Evolutionary conservation across 2,113 vertebrate species (phyloP).

Genomic region (Nothocercus nigrocapillus): DNA sequence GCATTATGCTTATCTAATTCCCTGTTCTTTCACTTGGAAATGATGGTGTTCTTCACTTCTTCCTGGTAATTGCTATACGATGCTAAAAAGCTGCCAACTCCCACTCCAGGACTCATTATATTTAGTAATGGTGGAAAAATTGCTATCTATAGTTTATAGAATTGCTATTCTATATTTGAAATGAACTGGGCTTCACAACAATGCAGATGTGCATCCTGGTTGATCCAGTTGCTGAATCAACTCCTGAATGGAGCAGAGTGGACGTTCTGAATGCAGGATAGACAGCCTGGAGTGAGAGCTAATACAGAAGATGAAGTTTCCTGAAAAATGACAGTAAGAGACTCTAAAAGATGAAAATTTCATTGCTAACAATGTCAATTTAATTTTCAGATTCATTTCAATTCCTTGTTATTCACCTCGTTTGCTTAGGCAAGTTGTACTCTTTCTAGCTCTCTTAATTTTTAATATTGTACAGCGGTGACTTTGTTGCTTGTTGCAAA

Average conservation of each 20-base stretch:
- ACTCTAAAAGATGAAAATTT: background rate
- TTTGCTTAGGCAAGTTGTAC: conserved; percentile 1
- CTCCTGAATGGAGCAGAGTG: background rate
- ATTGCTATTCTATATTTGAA: background rate
- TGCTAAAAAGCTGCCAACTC: conserved; percentile 51
- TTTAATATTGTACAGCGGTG: background rate
- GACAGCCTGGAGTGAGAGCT: background rate
- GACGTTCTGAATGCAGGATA: background rate
- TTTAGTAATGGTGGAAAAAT: conserved; percentile 29
- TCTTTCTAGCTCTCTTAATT: background rate
- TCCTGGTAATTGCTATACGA: conserved; percentile 37
- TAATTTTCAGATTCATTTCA: background rate
- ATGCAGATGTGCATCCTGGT: conserved; percentile 16
- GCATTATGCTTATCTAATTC: conserved; percentile 35
- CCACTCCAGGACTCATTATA: conserved; percentile 51
- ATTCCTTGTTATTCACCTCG: background rate
- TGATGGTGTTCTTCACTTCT: conserved; percentile 19
- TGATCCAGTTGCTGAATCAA: background rate
- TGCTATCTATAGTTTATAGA: background rate
- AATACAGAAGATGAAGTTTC: background rate
- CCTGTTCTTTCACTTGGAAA: conserved; percentile 59
- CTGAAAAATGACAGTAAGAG: background rate
- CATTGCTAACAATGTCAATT: background rate
- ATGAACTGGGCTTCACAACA: background rate
- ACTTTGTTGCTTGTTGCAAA: conserved; percentile 18